These are phyloP conservation scores for Sipunculus nudus DNA, from an alignment of 2,888 invertebrate genomes.

Conservation along the genomic window DNA sequence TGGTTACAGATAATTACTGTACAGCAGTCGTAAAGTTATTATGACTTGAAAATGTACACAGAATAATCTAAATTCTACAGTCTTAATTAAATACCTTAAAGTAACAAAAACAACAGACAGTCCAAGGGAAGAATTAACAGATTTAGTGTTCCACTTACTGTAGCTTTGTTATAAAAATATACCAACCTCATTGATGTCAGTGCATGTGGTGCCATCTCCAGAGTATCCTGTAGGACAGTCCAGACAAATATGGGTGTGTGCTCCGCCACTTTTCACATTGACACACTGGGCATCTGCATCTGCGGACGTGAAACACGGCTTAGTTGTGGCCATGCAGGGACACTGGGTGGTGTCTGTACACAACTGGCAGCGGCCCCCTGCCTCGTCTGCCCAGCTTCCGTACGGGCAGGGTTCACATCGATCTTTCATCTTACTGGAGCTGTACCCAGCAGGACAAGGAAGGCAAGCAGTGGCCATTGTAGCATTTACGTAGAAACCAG, in stretches of 20 bases:
- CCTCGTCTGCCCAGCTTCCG: conserved; percentile 42
- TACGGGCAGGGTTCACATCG: conserved; percentile 45
- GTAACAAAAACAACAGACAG: no score
- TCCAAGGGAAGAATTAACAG: no score
- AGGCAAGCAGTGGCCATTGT: conserved; percentile 42
- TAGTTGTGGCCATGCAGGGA: no score
- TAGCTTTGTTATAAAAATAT: background rate
- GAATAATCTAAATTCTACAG: no score
- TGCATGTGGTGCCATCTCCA: conserved; percentile 51
- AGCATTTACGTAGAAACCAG: conserved; percentile 48
- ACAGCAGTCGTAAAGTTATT: no score
- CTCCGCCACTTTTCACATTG: conserved; percentile 39
- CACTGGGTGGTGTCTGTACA: conserved; percentile 42
- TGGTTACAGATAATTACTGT: no score
- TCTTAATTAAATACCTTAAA: no score
- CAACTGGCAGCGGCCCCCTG: conserved; percentile 38
- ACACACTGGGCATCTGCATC: conserved; percentile 45
- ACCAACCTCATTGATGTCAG: conserved; percentile 54
- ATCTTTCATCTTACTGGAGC: conserved; percentile 44
- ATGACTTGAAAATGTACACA: no score
- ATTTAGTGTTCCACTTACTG: no score
- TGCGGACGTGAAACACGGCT: conserved; percentile 40
- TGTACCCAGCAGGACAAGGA: conserved; percentile 45
- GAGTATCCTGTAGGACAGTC: conserved; percentile 47
- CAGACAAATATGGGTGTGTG: conserved; percentile 40